A percentile compares a stretch with the other conserved stretches of the same genome.
These are phyloP conservation scores for Turnix velox DNA, from an alignment of 2,113 vertebrate species.

Conservation along the genomic window DNA sequence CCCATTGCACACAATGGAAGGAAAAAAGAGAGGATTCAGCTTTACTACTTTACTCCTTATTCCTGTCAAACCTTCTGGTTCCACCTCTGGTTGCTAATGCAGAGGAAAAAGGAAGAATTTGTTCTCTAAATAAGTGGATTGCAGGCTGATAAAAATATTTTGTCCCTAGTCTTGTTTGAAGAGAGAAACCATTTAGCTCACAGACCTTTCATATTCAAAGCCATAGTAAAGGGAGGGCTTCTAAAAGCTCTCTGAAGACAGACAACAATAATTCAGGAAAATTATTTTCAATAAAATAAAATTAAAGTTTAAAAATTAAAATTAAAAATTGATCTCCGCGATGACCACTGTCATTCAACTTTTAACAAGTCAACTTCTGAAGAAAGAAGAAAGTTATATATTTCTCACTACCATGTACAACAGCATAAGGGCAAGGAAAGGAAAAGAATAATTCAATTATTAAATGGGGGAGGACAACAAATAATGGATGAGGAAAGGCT, in stretches of 20 bases:
- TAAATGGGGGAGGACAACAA: not conserved
- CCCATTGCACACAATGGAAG: not conserved
- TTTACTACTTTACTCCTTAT: not conserved
- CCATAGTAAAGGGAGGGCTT: not conserved
- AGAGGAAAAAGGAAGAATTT: conserved; percentile 4
- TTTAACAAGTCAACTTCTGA: not conserved
- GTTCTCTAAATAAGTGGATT: conserved; percentile 3
- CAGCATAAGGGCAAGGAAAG: not conserved
- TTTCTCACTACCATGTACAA: not conserved
- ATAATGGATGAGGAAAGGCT: not conserved
- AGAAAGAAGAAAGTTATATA: not conserved
- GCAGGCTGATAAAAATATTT: not conserved
- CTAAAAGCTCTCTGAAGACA: not conserved
- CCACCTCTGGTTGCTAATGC: not conserved
- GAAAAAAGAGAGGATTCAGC: not conserved
- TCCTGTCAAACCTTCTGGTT: not conserved
- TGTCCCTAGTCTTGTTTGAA: not conserved
- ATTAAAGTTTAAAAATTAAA: not conserved
- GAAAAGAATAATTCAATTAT: not conserved
- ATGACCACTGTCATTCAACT: not conserved
- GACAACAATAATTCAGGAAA: not conserved
- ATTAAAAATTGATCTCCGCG: not conserved
- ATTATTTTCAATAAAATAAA: not conserved
- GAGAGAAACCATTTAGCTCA: not conserved
- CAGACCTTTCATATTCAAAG: conserved; percentile 7